Evolutionary conservation across 2,888 invertebrate genomes (phyloP).

Genomic region (Peribatodes rhomboidaria): DNA sequence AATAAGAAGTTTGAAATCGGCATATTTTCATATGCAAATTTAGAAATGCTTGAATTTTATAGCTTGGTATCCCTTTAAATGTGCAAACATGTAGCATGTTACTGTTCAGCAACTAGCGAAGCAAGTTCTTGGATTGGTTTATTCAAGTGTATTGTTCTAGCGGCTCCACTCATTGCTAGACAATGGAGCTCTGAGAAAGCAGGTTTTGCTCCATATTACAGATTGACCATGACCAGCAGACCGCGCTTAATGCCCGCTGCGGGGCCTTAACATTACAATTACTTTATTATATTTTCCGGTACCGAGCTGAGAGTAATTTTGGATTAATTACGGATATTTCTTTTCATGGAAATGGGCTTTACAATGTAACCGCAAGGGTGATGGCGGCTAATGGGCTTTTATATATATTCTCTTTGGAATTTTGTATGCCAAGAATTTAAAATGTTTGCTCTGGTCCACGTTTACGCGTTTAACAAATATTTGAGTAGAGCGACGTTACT

Average conservation of each 20-base stretch:
- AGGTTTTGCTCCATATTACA: conserved; percentile 66
- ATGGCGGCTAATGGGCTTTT: conserved; percentile 11
- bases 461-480: conserved; percentile 20
- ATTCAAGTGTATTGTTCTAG: conserved; percentile 28
- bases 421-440: conserved; percentile 22
- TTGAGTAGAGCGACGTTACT: conserved; percentile 12
- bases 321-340: conserved; percentile 44
- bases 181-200: conserved; percentile 67
- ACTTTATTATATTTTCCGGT: conserved; percentile 46
- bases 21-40: too few relatives aligned
- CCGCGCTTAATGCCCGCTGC: conserved; percentile 40
- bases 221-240: conserved; percentile 69
- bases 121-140: conserved; percentile 14
- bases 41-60: too few relatives aligned
- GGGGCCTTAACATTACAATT: conserved; percentile 43
- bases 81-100: background rate
- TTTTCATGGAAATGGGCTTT: conserved; percentile 37
- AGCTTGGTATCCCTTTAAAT: too few relatives aligned
- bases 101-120: conserved; percentile 9
- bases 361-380: conserved; percentile 22
- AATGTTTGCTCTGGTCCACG: conserved; percentile 22
- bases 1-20: too few relatives aligned
- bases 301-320: conserved; percentile 37
- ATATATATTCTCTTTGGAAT: conserved; percentile 6
- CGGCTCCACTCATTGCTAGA: conserved; percentile 43